A percentile compares a stretch with the other conserved stretches of the same genome.
Conservation (phyloP, 1,140 invertebrate species). For the Geopemphigus sp. region DNA sequence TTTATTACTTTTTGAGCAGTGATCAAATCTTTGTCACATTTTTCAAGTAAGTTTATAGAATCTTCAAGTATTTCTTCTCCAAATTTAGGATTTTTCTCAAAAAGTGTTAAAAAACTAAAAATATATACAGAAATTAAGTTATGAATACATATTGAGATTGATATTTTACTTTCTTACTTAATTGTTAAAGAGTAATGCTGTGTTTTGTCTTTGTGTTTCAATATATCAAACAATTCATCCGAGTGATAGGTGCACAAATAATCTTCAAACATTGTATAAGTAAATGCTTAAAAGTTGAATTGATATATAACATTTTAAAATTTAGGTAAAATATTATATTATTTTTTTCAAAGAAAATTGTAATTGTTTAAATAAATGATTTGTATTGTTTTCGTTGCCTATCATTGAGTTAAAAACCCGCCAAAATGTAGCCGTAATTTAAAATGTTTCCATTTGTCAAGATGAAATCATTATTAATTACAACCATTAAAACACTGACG, state of each 20-base stretch:
- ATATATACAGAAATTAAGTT: constrained; percentile 50
- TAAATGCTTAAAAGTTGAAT: not conserved
- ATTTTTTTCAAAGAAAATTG: not conserved
- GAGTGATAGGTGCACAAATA: constrained; percentile 56
- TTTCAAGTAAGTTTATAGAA: constrained; percentile 61
- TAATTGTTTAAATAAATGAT: not conserved
- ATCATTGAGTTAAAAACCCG: not conserved
- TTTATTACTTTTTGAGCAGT: constrained; percentile 63
- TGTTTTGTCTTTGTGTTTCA: constrained; percentile 55
- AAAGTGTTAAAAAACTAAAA: constrained; percentile 65
- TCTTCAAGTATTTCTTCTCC: constrained; percentile 61
- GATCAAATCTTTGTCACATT: constrained; percentile 65
- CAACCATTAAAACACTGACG: no score
- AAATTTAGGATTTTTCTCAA: constrained; percentile 61
- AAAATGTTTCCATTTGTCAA: no score
- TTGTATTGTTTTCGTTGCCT: no score
- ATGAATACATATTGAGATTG: constrained; percentile 43
- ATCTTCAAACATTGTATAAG: constrained; percentile 54
- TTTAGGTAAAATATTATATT: not conserved
- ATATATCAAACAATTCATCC: constrained; percentile 57
- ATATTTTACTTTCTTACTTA: constrained; percentile 56
- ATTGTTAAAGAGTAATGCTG: constrained; percentile 58
- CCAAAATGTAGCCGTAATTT: not conserved
- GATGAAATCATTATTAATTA: no score
- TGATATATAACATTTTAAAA: not conserved